Percentiles rank a stretch among this genome's conserved stretches.
Evolutionary conservation across 2,797 vertebrate genomes (phyloP).

Genomic region (Karalla daura): DNA sequence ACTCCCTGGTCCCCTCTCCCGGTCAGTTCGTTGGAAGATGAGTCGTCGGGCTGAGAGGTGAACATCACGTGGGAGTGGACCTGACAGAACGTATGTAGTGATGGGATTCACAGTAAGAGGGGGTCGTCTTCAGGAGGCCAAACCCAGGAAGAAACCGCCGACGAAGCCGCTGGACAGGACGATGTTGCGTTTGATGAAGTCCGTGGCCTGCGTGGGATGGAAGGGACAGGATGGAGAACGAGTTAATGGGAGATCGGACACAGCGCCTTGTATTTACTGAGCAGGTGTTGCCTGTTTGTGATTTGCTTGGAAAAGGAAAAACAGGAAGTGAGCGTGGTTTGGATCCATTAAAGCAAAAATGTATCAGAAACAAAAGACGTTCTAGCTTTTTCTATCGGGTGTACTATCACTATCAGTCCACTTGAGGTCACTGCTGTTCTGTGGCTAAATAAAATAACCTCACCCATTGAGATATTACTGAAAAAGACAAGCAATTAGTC

Average conservation of each 20-base stretch:
- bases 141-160: conserved; percentile 95
- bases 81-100: conserved; percentile 39
- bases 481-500: background rate
- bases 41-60: conserved; percentile 35
- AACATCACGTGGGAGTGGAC: conserved; percentile 28
- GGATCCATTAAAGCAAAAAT: too few species aligned
- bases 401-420: conserved; percentile 31
- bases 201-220: conserved; percentile 88
- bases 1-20: background rate
- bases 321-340: background rate
- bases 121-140: conserved; percentile 86
- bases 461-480: background rate
- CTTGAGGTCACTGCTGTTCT: conserved; percentile 62
- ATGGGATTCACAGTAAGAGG: conserved; percentile 52
- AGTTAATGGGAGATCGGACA: background rate
- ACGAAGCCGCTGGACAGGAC: conserved; percentile 95
- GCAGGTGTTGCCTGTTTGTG: background rate
- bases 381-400: too few species aligned
- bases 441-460: background rate
- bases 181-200: conserved; percentile 98
- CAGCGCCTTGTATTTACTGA: background rate
- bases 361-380: too few species aligned
- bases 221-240: background rate
- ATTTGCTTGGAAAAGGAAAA: background rate
- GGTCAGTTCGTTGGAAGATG: conserved; percentile 2